phyloP scores from a whole-genome alignment of 2,113 vertebrate species.

The Macrotus californicus region DNA sequence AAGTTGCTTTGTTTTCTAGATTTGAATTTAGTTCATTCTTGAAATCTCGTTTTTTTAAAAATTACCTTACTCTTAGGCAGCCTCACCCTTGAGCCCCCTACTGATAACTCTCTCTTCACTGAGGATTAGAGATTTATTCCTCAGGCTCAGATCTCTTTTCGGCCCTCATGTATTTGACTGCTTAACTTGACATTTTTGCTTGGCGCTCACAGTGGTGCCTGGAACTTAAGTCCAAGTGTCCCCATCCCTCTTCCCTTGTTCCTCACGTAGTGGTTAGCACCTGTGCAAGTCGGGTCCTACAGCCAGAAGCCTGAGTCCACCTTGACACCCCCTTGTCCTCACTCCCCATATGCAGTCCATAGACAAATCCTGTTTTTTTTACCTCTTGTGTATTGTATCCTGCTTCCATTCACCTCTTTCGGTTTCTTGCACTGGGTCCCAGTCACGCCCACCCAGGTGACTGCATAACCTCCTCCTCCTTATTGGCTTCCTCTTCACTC shows the following conservation, averaged over 20 bases:
- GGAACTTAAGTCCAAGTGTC: background rate
- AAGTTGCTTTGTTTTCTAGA: background rate
- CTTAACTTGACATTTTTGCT: background rate
- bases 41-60: background rate
- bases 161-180: background rate
- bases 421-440: background rate
- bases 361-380: background rate
- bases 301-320: background rate
- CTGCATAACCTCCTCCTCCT: background rate
- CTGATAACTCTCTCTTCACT: background rate
- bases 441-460: background rate
- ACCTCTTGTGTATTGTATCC: background rate
- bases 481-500: background rate
- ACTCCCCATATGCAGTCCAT: background rate
- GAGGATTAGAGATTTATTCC: background rate
- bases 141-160: background rate
- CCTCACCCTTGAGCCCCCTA: background rate
- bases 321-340: background rate
- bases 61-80: background rate
- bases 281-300: background rate
- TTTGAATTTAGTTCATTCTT: conserved; percentile 27
- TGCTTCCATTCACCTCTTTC: background rate
- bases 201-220: background rate
- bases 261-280: background rate
- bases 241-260: background rate